These are phyloP conservation scores for Melipona beecheii DNA, from an alignment of 2,888 invertebrate species.

Conservation along the genomic window DNA sequence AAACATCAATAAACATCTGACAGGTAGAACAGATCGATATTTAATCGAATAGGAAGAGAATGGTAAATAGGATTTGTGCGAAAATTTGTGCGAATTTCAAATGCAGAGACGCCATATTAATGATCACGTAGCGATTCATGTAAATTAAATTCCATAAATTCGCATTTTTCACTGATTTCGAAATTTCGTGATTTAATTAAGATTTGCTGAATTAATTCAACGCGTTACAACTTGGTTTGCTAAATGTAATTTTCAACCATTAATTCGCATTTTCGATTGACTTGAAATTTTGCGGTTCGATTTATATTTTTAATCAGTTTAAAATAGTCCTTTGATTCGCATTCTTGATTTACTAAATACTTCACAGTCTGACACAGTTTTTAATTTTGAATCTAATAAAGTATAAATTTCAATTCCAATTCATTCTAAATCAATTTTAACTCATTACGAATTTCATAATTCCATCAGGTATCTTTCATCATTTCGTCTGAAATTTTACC, in stretches of 20 bases:
- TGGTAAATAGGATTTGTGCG: too few species aligned
- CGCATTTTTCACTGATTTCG: too few species aligned
- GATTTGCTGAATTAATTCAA: too few species aligned
- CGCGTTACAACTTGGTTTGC: too few species aligned
- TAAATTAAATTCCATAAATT: background rate
- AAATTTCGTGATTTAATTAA: too few species aligned
- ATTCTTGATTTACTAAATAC: background rate
- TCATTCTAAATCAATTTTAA: background rate
- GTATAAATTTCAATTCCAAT: background rate
- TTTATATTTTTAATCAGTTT: background rate
- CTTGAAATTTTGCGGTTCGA: background rate
- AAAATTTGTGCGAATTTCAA: background rate
- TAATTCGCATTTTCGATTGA: background rate
- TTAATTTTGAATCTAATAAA: background rate
- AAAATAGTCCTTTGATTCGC: background rate
- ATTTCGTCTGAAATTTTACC: background rate
- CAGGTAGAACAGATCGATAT: too few species aligned
- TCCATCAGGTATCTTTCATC: background rate
- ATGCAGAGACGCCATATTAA: too few species aligned
- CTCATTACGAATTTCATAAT: background rate
- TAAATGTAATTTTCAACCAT: too few species aligned
- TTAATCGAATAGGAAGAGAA: too few species aligned
- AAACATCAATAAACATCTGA: too few species aligned
- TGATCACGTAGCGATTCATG: background rate
- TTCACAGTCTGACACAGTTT: background rate